Evolutionary conservation across 2,797 vertebrate genomes (phyloP).

Genomic region (Trachurus trachurus): DNA sequence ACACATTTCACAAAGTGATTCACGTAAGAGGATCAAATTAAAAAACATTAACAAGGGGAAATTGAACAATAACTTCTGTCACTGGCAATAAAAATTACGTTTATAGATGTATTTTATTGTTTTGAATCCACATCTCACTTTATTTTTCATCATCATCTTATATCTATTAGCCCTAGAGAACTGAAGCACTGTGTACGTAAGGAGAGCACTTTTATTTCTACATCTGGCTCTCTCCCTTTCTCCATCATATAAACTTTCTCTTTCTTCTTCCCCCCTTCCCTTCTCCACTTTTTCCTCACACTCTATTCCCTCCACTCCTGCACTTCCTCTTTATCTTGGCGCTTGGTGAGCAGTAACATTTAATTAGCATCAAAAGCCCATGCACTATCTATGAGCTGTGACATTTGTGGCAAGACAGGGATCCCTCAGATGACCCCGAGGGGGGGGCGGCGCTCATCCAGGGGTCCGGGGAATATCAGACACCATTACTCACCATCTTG

Average conservation of each 20-base stretch:
- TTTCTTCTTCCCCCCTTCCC: background rate
- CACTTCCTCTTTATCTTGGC: conserved; percentile 43
- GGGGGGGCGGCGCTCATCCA: conserved; percentile 28
- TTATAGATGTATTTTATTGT: background rate
- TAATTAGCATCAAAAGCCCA: conserved; percentile 77
- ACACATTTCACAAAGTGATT: background rate
- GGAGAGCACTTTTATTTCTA: background rate
- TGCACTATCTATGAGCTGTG: conserved; percentile 75
- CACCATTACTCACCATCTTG: conserved; percentile 65
- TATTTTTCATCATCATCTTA: too few relatives aligned
- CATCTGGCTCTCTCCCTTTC: conserved; percentile 5
- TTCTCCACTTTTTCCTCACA: conserved; percentile 2
- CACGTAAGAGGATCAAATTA: background rate
- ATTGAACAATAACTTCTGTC: background rate
- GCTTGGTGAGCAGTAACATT: conserved; percentile 67
- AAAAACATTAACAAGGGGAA: background rate
- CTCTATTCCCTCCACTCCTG: background rate
- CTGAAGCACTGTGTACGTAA: background rate
- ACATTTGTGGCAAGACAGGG: conserved; percentile 71
- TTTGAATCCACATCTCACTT: too few relatives aligned
- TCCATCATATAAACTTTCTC: background rate
- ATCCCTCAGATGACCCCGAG: conserved; percentile 60
- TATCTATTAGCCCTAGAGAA: background rate
- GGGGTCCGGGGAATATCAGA: conserved; percentile 65
- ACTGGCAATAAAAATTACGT: too few relatives aligned